A percentile compares a stretch with the other conserved stretches of the same genome.
phyloP scores from a whole-genome alignment of 2,797 vertebrate genomes.

The Myotis planiceps region DNA sequence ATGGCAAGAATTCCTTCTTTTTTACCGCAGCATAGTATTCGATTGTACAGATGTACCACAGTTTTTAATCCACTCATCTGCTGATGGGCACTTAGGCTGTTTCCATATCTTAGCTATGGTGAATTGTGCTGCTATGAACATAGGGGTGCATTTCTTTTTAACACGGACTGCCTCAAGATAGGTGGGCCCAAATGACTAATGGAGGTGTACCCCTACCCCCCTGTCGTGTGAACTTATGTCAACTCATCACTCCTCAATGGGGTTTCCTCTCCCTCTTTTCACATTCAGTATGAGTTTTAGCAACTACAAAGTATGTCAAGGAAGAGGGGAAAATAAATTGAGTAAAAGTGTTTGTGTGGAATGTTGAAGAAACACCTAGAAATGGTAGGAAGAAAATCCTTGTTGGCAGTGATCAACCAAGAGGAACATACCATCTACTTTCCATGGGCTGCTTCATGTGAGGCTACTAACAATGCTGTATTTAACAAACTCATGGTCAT shows the following conservation, averaged over 20 bases:
- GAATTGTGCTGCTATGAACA: too few relatives aligned
- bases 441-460: not conserved
- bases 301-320: not conserved
- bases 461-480: not conserved
- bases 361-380: not conserved
- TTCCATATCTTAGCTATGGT: too few relatives aligned
- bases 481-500: not conserved
- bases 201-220: not conserved
- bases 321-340: not conserved
- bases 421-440: not conserved
- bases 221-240: not conserved
- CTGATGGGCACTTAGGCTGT: too few relatives aligned
- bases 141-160: not conserved
- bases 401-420: not conserved
- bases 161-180: not conserved
- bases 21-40: too few relatives aligned
- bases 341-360: not conserved
- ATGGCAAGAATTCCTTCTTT: too few relatives aligned
- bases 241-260: not conserved
- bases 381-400: not conserved
- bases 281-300: slow-evolving; percentile 17
- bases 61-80: too few relatives aligned
- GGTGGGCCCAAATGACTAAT: not conserved
- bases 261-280: not conserved
- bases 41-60: too few relatives aligned